Conservation (phyloP, 92 coral and sea anemone species). For the Zoanthus solanderi region DNA sequence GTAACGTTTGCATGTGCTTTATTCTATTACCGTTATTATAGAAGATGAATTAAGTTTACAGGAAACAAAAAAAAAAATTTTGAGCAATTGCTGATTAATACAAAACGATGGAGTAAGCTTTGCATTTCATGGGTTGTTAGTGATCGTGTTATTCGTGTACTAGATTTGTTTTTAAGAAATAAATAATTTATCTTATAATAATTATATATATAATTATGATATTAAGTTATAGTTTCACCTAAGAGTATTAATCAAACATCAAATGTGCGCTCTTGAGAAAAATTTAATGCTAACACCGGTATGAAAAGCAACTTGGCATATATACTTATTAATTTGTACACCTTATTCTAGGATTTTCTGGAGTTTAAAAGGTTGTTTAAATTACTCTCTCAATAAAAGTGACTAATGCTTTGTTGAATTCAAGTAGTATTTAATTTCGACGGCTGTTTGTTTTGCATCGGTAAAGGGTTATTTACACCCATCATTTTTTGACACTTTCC, state of each 20-base stretch:
- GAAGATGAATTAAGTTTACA: no score
- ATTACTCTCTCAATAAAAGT: not conserved
- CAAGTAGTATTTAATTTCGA: not conserved
- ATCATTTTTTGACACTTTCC: constrained; percentile 38
- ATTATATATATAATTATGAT: not conserved
- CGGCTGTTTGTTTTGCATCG: not conserved
- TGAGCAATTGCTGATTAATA: no score
- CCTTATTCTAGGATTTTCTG: not conserved
- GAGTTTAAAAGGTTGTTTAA: not conserved
- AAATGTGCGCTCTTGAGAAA: not conserved
- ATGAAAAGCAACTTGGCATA: not conserved
- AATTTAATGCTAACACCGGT: not conserved
- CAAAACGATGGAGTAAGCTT: no score
- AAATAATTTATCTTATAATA: not conserved
- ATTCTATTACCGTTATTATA: no score
- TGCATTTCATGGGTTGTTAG: no score
- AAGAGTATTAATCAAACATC: not conserved
- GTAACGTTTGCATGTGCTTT: no score
- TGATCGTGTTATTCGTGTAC: no score
- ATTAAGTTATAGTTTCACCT: not conserved
- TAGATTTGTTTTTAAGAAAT: not conserved
- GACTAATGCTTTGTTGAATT: constrained; percentile 1
- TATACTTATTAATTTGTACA: not conserved
- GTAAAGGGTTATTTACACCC: not conserved
- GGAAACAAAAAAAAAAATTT: no score